phyloP scores from a whole-genome alignment of 1,140 invertebrate species.

The Trypoxylus dichotomus region DNA sequence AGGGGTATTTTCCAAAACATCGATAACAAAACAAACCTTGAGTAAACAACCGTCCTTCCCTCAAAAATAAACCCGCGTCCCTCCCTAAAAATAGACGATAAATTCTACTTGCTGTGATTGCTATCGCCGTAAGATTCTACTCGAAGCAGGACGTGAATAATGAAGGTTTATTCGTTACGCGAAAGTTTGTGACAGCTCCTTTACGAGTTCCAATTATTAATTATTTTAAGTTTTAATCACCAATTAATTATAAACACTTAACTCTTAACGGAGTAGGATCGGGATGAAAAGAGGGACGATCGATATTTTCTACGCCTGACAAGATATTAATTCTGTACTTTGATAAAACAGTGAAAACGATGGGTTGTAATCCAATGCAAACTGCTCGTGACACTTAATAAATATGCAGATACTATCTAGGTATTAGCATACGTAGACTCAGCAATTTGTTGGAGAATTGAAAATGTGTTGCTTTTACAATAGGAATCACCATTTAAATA shows the following conservation, averaged over 20 bases:
- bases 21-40: no score
- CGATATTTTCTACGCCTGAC: neutral
- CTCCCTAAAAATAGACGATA: no score
- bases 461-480: no score
- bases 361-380: neutral
- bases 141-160: neutral
- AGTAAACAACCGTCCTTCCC: no score
- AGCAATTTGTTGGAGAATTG: no score
- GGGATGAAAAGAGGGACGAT: neutral
- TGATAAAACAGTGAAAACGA: neutral
- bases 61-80: no score
- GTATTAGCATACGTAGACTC: no score
- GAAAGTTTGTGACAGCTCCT: neutral
- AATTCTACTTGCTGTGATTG: no score
- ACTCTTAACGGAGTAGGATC: neutral
- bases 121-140: no score
- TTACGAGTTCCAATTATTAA: neutral
- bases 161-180: neutral
- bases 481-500: no score
- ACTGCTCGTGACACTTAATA: neutral
- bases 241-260: neutral
- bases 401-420: no score
- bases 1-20: no score
- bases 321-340: neutral
- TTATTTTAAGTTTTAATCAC: neutral